Base-by-base conservation (phyloP, 2,888 invertebrate genomes). In the Yponomeuta plumbellus region DNA sequence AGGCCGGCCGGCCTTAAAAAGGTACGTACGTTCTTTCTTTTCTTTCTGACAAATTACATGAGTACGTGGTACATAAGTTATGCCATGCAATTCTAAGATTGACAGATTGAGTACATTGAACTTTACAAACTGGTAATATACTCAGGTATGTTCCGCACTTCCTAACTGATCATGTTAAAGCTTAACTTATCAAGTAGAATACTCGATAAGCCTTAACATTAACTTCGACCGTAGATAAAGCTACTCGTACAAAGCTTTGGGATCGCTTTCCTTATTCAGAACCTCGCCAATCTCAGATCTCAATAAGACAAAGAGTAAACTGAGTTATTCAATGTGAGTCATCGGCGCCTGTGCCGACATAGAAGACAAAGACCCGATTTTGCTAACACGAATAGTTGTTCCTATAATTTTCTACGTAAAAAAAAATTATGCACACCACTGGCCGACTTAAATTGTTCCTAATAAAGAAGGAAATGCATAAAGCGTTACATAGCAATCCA, bases 311-410 rank as follows among this genome's bases (percentile, higher is more conserved):
- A 22, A n/a, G 26, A 65, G 20, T n/a, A 11, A 22, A 65, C 22
- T 20, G 65, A 34, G 65, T 81, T 85, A 85, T 76, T 86, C 86
- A 85, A 80, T 78, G 76, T 88, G 88, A 89, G 81, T 89, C 88
- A 88, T 57, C 59, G 39, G 23, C 63, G 66, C 70, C 72, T 62
- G 62, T n/a, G 40, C 62, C 11, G 63, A 21, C 21, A 63, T 40
- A 40, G 40, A 44, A 63, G 63, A 20, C 20, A 44, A 44, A 17
- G 5, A 1, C 44, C 17, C 44, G 44, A 52, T 52, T 52, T 17
- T 5, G 17, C 44, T 52, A 52, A 52, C 17, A 17, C 2, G 44
- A 34, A 34, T 34, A 8, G 34, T 5, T 34, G 10, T 52, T 52
- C 17, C 44, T 17, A 52, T 52, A 17, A 17, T 17, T 5, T 52